Evolutionary conservation across 2,113 vertebrate genomes (phyloP), one percentile per base, ranked within the genome.

Genomic region (Hydrolagus affinis): DNA sequence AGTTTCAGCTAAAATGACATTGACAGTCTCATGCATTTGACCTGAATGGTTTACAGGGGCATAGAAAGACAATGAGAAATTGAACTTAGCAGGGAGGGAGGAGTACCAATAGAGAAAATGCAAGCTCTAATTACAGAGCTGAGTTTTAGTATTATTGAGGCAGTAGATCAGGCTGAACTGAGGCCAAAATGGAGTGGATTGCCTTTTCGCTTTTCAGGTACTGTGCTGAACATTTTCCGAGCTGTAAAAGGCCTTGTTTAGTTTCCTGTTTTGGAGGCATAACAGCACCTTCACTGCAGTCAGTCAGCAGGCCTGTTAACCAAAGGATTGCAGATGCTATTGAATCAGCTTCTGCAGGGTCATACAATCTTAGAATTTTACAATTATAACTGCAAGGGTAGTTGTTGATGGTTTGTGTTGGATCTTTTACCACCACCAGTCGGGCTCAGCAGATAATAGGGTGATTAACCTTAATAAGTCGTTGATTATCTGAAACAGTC

Each of bases 381-480:
- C n/a, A n/a, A n/a, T n/a, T n/a, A n/a, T n/a, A n/a, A n/a, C n/a
- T n/a, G n/a, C n/a, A n/a, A n/a, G n/a, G n/a, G 69, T 32, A 70
- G 89, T 89, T 86, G 72, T 88, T 90, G 88, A 87, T 90, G 90
- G 88, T 93, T 92, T 92, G 90, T 90, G 87, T 88, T 91, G 90
- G 91, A 90, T 90, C 86, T 91, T 91, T 93, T 94, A 90, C 89
- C 91, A 89, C 90, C 89, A 93, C 90, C 93, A 92, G 92, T 94
- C 94, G 92, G 93, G 28, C 93, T 92, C 93, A 92, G 93, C 93
- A 92, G 90, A 92, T 95, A 93, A 93, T 94, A 94, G 92, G 94
- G 93, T 93, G 94, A 95, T 94, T 94, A 94, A 95, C 95, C 93
- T 95, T 95, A 95, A 95, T 96, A 95, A 95, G 92, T 93, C 93